Percentiles rank a stretch among this genome's conserved stretches.
Conservation (phyloP, 2,797 vertebrate species). For the Kryptopterus vitreolus region DNA sequence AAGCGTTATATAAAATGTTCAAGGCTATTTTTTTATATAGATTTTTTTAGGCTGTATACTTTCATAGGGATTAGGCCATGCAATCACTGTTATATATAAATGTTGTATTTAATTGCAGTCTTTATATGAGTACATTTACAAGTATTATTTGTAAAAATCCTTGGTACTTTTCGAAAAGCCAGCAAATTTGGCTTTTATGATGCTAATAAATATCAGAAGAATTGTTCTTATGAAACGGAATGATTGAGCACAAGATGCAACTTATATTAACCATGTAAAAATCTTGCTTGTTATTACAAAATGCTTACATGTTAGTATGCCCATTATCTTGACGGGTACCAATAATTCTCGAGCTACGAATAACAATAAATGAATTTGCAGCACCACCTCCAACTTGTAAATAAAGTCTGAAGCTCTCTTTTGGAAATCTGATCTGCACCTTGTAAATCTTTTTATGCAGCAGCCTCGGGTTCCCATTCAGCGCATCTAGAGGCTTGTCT, state of each 20-base stretch:
- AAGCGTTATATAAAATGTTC: too few relatives aligned
- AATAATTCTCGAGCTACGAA: not conserved
- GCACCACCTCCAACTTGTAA: not conserved
- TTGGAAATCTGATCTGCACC: not conserved
- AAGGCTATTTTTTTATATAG: not conserved
- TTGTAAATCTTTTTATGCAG: conserved; percentile 28
- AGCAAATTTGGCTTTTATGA: not conserved
- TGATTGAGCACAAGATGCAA: not conserved
- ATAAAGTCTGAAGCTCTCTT: conserved; percentile 2
- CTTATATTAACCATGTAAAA: not conserved
- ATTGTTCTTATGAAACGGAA: not conserved
- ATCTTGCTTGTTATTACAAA: not conserved
- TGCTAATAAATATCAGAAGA: not conserved
- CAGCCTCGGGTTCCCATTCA: conserved; percentile 41
- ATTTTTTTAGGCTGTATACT: not conserved
- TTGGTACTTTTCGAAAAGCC: not conserved
- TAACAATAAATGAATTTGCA: not conserved
- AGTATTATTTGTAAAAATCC: not conserved
- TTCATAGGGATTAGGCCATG: not conserved
- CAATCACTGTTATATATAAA: not conserved
- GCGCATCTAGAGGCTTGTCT: conserved; percentile 58
- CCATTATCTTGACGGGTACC: not conserved
- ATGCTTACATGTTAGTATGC: not conserved
- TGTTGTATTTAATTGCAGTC: not conserved
- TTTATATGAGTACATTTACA: too few relatives aligned